Percentiles rank a stretch among this genome's conserved stretches.
phyloP scores from a whole-genome alignment of 2,113 vertebrate genomes.

The Tor tambroides region DNA sequence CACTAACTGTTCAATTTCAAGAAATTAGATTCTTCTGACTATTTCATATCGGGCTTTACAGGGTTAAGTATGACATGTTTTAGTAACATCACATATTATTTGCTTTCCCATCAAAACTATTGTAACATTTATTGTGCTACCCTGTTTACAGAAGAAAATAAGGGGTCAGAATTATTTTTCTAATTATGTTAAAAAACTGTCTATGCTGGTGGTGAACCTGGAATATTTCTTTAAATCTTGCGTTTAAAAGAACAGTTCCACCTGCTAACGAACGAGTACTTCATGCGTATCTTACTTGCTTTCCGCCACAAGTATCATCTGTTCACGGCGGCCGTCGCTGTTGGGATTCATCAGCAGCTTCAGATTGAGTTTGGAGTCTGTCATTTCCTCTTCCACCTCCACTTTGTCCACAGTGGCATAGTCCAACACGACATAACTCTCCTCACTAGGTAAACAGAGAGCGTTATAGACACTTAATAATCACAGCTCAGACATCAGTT shows the following conservation, averaged over 20 bases:
- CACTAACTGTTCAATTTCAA: too few species aligned
- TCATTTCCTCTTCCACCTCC: conserved; percentile 72
- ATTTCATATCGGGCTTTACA: too few species aligned
- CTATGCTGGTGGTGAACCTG: too few species aligned
- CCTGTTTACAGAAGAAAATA: too few species aligned
- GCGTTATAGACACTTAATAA: background rate
- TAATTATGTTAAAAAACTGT: too few species aligned
- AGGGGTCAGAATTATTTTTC: too few species aligned
- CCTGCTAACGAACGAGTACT: background rate
- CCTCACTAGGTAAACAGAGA: conserved; percentile 79
- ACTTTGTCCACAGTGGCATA: conserved; percentile 86
- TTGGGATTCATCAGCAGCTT: conserved; percentile 83
- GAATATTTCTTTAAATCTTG: too few species aligned
- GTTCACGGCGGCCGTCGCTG: conserved; percentile 72
- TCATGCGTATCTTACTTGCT: conserved; percentile 76
- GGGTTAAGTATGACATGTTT: too few species aligned
- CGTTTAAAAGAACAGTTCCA: background rate
- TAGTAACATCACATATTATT: too few species aligned
- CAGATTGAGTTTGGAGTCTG: conserved; percentile 73
- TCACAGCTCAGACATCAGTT: background rate
- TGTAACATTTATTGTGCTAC: too few species aligned
- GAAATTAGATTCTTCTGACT: too few species aligned
- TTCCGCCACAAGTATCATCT: conserved; percentile 80
- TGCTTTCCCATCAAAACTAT: too few species aligned
- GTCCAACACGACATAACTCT: conserved; percentile 86